Conservation (phyloP, 2,797 vertebrate genomes). For the Loriculus beryllinus region DNA sequence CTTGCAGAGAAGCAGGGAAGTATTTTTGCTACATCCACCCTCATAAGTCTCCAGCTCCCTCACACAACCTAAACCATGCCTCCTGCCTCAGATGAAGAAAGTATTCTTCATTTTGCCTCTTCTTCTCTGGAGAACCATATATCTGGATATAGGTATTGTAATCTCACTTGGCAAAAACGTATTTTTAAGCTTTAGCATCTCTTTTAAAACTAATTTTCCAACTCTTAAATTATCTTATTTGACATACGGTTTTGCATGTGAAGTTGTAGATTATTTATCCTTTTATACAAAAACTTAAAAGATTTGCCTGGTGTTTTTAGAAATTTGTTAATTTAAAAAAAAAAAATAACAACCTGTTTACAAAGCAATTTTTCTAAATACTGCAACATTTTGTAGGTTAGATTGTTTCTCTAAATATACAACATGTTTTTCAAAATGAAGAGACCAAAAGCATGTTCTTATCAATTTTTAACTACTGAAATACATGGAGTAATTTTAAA, state of each 20-base stretch:
- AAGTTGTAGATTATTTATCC: neutral
- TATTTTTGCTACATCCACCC: neutral
- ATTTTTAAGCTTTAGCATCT: neutral
- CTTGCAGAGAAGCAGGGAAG: neutral
- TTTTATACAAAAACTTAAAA: neutral
- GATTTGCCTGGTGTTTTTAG: neutral
- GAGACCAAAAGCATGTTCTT: neutral
- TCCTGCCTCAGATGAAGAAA: neutral
- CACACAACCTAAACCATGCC: neutral
- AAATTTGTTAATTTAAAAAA: neutral
- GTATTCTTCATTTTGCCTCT: neutral
- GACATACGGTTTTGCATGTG: neutral
- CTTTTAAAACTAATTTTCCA: neutral
- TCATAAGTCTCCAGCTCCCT: fast-evolving
- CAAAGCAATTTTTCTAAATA: neutral
- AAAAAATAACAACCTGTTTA: fast-evolving
- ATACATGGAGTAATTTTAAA: neutral
- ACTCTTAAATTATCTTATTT: neutral
- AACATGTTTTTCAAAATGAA: neutral
- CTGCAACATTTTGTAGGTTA: neutral
- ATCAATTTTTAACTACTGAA: neutral
- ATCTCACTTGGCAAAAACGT: neutral
- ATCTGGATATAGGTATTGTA: neutral
- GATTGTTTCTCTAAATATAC: neutral
- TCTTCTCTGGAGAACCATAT: neutral